Percentiles rank a stretch among this genome's conserved stretches.
These are phyloP conservation scores for Toxostoma redivivum DNA, from an alignment of 2,113 vertebrate genomes.

Conservation along the genomic window DNA sequence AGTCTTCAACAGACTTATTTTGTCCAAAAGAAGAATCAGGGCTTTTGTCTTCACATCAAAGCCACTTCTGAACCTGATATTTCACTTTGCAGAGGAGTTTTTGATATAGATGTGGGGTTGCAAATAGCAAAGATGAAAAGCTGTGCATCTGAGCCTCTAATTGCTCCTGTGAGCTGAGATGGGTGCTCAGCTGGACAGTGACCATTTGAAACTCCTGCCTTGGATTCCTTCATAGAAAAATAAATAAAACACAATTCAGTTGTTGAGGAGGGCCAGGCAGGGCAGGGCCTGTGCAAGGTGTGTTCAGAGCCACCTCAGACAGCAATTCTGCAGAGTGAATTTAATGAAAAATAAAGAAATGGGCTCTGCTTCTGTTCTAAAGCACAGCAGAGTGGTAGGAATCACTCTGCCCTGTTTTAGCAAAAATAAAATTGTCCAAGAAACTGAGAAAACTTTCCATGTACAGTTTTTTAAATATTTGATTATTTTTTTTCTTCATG, in stretches of 20 bases:
- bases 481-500: not conserved
- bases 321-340: not conserved
- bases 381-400: not conserved
- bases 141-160: not conserved
- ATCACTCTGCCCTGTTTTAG: not conserved
- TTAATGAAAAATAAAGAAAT: not conserved
- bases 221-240: not conserved
- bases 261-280: not conserved
- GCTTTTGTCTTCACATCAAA: slow-evolving; percentile 22
- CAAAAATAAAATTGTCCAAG: not conserved
- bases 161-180: not conserved
- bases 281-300: not conserved
- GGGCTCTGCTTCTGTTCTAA: not conserved
- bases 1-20: not conserved
- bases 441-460: not conserved
- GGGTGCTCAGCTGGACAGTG: not conserved
- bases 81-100: not conserved
- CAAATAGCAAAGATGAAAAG: not conserved
- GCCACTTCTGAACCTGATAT: not conserved
- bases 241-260: not conserved
- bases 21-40: not conserved
- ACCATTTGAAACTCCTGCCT: not conserved
- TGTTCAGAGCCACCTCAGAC: not conserved
- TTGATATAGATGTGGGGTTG: not conserved
- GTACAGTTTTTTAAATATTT: not conserved